A percentile compares a stretch with the other conserved stretches of the same genome.
These are phyloP conservation scores for Ornithorhynchus anatinus DNA, from an alignment of 2,113 vertebrate genomes.

Conservation along the genomic window DNA sequence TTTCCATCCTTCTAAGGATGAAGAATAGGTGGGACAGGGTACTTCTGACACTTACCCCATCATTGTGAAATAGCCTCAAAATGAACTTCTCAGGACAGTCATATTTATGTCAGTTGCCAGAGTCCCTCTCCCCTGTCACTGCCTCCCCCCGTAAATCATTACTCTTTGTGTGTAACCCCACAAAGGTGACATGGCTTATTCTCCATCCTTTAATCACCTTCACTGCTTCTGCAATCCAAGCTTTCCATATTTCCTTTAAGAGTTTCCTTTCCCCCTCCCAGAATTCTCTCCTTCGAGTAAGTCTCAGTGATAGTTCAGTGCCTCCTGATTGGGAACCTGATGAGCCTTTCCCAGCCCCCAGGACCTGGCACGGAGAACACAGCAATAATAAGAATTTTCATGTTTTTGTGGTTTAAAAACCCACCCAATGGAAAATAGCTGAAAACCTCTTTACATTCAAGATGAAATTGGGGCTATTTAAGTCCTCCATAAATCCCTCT, in stretches of 20 bases:
- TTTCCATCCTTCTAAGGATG: too few relatives aligned
- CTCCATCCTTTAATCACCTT: not conserved
- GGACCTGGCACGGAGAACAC: slow-evolving; percentile 32
- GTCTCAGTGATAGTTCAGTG: not conserved
- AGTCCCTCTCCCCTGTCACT: too few relatives aligned
- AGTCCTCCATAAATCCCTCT: slow-evolving; percentile 28
- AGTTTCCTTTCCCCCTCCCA: not conserved
- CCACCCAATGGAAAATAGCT: slow-evolving; percentile 28
- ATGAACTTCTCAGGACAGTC: too few relatives aligned
- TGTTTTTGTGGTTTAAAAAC: slow-evolving; percentile 48
- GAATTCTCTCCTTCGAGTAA: not conserved
- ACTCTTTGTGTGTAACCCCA: too few relatives aligned
- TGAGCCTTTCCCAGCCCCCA: slow-evolving; percentile 5
- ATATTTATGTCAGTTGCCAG: too few relatives aligned
- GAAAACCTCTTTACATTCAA: slow-evolving; percentile 33
- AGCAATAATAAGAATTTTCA: slow-evolving; percentile 26
- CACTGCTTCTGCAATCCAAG: not conserved
- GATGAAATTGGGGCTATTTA: slow-evolving; percentile 29
- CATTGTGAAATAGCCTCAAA: too few relatives aligned
- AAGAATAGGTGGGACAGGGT: too few relatives aligned
- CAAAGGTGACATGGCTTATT: too few relatives aligned
- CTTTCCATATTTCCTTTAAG: not conserved
- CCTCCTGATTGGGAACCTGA: slow-evolving; percentile 3
- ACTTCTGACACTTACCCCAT: too few relatives aligned
- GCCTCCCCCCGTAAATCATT: too few relatives aligned